Conservation (phyloP, 2,113 vertebrate species). For the Oreochromis aureus region DNA sequence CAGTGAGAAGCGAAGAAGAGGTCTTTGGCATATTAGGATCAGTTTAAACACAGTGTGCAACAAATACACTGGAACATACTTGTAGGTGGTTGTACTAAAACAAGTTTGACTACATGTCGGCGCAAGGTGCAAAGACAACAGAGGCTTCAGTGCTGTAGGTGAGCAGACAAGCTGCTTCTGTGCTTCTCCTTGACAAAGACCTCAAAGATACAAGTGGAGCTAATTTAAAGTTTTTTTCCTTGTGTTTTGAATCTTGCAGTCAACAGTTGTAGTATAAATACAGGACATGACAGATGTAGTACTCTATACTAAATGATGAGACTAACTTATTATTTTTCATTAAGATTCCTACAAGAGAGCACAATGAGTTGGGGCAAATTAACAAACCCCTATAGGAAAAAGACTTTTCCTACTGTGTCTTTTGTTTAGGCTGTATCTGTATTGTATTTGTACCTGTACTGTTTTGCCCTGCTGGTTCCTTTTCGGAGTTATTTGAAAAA, state of each 20-base stretch:
- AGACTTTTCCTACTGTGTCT: accelerated
- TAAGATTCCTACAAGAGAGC: accelerated
- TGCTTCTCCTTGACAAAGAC: neutral
- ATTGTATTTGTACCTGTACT: neutral
- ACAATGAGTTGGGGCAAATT: neutral
- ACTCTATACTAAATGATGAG: neutral
- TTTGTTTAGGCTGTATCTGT: neutral
- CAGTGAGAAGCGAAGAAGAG: neutral
- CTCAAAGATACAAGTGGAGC: neutral
- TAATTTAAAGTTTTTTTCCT: neutral
- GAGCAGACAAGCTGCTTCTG: neutral
- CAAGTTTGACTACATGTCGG: neutral
- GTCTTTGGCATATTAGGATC: slow-evolving; percentile 3
- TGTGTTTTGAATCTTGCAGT: neutral
- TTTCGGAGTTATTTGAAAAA: neutral
- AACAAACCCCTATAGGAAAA: accelerated
- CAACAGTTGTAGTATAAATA: neutral
- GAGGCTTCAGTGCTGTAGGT: neutral
- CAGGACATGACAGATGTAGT: neutral
- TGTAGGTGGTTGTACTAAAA: neutral
- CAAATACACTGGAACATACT: neutral
- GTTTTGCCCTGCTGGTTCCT: accelerated
- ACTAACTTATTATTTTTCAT: neutral
- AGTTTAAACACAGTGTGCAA: neutral
- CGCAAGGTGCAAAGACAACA: neutral